A percentile compares a stretch with the other conserved stretches of the same genome.
phyloP scores from a whole-genome alignment of 2,888 invertebrate species.

The Trichacis sp. region DNA sequence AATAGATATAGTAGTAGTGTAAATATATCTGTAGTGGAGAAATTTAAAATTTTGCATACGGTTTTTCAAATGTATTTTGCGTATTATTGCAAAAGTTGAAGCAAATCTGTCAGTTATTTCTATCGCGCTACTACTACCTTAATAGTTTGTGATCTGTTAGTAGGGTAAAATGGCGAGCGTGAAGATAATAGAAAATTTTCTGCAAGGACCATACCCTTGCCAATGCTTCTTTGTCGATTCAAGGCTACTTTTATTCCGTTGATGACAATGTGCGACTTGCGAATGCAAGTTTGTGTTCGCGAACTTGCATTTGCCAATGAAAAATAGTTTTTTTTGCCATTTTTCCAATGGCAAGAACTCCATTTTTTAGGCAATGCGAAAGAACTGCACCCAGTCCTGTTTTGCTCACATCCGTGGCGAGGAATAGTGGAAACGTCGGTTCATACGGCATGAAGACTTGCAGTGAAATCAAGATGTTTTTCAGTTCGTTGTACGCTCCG shows the following conservation, averaged over 20 bases:
- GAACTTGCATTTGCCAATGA: too few species aligned
- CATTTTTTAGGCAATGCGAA: conserved; percentile 4
- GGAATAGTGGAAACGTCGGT: conserved; percentile 18
- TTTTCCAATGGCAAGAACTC: too few species aligned
- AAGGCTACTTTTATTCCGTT: conserved; percentile 18
- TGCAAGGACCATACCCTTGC: conserved; percentile 12
- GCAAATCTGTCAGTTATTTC: too few species aligned
- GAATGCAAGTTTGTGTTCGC: conserved; percentile 21
- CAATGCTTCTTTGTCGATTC: conserved; percentile 22
- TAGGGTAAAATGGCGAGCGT: conserved; percentile 9
- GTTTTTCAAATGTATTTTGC: too few species aligned
- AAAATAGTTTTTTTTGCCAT: too few species aligned
- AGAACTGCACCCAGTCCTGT: conserved; percentile 18
- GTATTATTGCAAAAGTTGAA: too few species aligned
- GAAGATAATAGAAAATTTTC: conserved; percentile 13
- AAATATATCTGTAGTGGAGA: too few species aligned
- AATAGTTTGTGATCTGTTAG: conserved; percentile 18
- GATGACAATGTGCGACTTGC: conserved; percentile 14
- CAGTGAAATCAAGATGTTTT: conserved; percentile 13
- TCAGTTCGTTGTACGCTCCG: conserved; percentile 12
- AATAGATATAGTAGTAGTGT: too few species aligned
- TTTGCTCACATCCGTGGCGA: conserved; percentile 24
- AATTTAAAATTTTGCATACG: too few species aligned
- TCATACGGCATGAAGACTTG: conserved; percentile 23
- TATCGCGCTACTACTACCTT: too few species aligned